Percentiles rank a stretch among this genome's conserved stretches.
Evolutionary conservation across 2,113 vertebrate genomes (phyloP).

Genomic region (Marcusenius ussheri): DNA sequence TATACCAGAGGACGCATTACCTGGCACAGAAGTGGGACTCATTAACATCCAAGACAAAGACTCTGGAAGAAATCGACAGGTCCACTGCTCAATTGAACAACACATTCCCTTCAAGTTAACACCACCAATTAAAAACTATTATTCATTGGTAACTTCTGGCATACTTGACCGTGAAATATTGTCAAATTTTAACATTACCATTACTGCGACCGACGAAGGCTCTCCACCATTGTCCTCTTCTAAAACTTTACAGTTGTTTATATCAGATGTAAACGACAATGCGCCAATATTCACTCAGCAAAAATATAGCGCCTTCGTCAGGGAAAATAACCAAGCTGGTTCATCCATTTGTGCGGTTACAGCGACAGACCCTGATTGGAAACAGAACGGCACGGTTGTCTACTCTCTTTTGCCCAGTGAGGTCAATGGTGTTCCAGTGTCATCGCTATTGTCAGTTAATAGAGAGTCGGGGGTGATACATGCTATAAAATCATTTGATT

Average conservation of each 20-base stretch:
- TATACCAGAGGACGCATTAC: not conserved
- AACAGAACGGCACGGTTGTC: not conserved
- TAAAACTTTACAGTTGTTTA: not conserved
- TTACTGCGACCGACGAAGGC: not conserved
- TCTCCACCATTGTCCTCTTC: not conserved
- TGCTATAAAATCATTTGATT: not conserved
- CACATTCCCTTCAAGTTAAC: not conserved
- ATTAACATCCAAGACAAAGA: not conserved
- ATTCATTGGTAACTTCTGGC: not conserved
- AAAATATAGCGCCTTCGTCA: not conserved
- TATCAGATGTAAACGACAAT: not conserved
- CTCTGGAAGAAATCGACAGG: not conserved
- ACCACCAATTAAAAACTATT: not conserved
- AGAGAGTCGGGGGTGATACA: not conserved
- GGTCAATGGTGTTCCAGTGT: not conserved
- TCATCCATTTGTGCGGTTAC: not conserved
- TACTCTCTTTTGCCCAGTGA: not conserved
- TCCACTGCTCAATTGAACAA: not conserved
- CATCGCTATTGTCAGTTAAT: not conserved
- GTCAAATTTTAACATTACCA: not conserved
- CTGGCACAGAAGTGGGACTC: not conserved
- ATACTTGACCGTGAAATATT: not conserved
- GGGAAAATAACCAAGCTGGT: not conserved
- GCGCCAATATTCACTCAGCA: not conserved
- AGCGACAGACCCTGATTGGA: not conserved